Evolutionary conservation across 1,140 invertebrate genomes (phyloP).

Genomic region (Drosophila grimshawi): DNA sequence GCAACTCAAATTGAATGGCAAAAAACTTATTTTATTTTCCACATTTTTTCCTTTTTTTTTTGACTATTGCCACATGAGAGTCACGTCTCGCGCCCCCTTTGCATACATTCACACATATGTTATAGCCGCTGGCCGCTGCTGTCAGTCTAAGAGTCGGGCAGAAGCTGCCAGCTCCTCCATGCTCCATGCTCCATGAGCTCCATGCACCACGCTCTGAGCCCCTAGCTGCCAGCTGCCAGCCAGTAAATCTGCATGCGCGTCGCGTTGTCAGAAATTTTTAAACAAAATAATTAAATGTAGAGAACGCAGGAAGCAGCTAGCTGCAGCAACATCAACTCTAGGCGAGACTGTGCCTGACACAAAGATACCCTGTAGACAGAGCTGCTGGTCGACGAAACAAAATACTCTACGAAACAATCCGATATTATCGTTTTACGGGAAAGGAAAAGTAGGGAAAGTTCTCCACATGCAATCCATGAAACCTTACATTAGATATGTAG

Average conservation of each 20-base stretch:
- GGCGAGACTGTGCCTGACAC: background rate
- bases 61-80: conserved; percentile 45
- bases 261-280: conserved; percentile 82
- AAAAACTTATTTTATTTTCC: conserved; percentile 44
- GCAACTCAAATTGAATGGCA: conserved; percentile 80
- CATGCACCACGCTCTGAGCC: conserved; percentile 52
- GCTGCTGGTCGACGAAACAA: background rate
- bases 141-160: conserved; percentile 57
- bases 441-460: too few species aligned
- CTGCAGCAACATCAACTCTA: conserved; percentile 40
- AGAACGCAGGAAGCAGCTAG: conserved; percentile 46
- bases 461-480: too few species aligned
- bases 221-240: conserved; percentile 38
- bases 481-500: too few species aligned
- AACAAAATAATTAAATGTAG: conserved; percentile 83
- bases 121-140: conserved; percentile 64
- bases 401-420: too few species aligned
- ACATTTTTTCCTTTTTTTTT: conserved; percentile 30
- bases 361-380: background rate
- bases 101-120: conserved; percentile 35
- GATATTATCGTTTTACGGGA: too few species aligned
- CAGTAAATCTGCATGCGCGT: conserved; percentile 81
- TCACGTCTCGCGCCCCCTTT: conserved; percentile 48
- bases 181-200: conserved; percentile 9
- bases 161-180: conserved; percentile 33